phyloP scores from a whole-genome alignment of 2,888 invertebrate genomes.

The Nephrocerus scutellatus region DNA sequence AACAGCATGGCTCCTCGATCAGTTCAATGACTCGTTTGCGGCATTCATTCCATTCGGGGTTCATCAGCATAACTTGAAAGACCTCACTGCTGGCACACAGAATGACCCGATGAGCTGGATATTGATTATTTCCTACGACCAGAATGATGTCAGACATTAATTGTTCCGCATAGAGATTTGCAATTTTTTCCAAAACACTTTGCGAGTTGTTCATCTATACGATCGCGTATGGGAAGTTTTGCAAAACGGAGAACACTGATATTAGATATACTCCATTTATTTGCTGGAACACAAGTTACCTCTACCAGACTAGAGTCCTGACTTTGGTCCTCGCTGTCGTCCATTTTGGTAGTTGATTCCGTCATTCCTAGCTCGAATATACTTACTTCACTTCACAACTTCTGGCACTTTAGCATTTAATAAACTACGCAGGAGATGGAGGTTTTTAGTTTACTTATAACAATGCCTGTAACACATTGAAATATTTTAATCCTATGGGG shows the following conservation, averaged over 20 bases:
- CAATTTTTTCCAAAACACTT: slow-evolving; percentile 73
- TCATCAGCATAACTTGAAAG: slow-evolving; percentile 95
- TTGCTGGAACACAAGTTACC: no score
- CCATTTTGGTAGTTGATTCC: slow-evolving; percentile 15
- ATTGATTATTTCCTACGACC: slow-evolving; percentile 73
- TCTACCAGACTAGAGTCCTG: slow-evolving; percentile 29
- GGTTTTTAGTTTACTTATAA: no score
- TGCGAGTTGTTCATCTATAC: slow-evolving; percentile 79
- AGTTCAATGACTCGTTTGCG: slow-evolving; percentile 75
- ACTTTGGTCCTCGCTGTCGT: slow-evolving; percentile 23
- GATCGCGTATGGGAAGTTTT: slow-evolving; percentile 8
- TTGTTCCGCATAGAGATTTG: slow-evolving; percentile 73
- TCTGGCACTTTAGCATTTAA: no score
- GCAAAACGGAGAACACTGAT: background rate
- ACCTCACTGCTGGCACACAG: slow-evolving; percentile 92
- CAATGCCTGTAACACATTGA: no score
- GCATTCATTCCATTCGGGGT: slow-evolving; percentile 88
- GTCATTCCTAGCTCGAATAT: no score
- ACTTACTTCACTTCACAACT: no score
- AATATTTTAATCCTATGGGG: no score
- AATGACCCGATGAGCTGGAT: slow-evolving; percentile 84
- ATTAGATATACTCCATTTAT: no score
- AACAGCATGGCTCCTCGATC: slow-evolving; percentile 79
- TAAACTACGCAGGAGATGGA: no score
- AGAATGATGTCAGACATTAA: slow-evolving; percentile 85